Conservation (phyloP, 2,113 vertebrate species). For the Anguilla rostrata region DNA sequence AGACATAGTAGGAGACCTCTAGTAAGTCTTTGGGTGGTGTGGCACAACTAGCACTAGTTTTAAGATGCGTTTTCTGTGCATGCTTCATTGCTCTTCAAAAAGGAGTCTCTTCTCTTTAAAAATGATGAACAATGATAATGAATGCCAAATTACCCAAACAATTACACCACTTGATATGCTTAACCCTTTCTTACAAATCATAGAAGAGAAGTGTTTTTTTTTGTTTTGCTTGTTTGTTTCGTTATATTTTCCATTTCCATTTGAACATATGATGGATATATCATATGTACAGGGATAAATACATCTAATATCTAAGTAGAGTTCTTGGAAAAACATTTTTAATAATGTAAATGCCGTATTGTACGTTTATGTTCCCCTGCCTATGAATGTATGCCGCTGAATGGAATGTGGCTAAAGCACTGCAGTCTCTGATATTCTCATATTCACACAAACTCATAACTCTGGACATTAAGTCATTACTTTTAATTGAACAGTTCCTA, state of each 20-base stretch:
- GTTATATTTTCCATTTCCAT: neutral
- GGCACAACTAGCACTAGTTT: constrained; percentile 24
- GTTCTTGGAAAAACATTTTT: neutral
- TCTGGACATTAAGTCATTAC: too few relatives aligned
- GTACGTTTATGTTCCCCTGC: too few relatives aligned
- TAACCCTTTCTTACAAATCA: constrained; percentile 15
- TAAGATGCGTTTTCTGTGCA: neutral
- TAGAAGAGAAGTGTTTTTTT: constrained; percentile 16
- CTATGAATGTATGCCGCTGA: too few relatives aligned
- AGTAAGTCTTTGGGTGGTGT: constrained; percentile 48
- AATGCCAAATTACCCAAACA: constrained; percentile 49
- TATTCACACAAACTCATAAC: too few relatives aligned
- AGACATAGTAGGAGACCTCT: constrained; percentile 33
- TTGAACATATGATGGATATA: neutral
- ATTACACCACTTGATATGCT: constrained; percentile 31
- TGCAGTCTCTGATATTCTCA: too few relatives aligned
- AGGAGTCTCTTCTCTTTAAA: neutral
- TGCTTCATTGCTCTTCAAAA: neutral
- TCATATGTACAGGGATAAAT: neutral
- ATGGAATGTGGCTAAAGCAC: too few relatives aligned
- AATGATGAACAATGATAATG: neutral
- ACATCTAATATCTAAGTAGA: neutral
- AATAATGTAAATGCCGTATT: too few relatives aligned
- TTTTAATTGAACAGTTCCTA: too few relatives aligned
- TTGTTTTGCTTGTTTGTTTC: constrained; percentile 13